Conservation (phyloP, 2,888 invertebrate species). For the Rhyacophila evoluta region DNA sequence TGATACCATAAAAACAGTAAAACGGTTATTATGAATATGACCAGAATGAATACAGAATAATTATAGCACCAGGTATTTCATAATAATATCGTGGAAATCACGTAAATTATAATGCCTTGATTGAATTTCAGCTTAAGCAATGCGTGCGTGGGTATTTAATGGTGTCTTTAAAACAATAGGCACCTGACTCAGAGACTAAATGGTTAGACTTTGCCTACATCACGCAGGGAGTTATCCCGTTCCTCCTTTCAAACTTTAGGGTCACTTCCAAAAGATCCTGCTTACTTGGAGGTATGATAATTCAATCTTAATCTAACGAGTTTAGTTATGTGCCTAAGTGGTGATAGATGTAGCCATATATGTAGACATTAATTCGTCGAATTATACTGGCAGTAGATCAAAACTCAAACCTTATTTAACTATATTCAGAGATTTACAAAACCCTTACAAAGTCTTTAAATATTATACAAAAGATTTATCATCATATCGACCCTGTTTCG, state of each 20-base stretch:
- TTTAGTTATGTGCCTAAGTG: constrained; percentile 54
- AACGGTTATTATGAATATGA: too few species aligned
- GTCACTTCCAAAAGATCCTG: constrained; percentile 51
- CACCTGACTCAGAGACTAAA: constrained; percentile 17
- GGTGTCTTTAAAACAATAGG: constrained; percentile 24
- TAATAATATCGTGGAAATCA: background rate
- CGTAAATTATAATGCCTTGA: background rate
- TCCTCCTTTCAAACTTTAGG: constrained; percentile 49
- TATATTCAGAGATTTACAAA: too few species aligned
- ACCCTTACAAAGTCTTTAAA: too few species aligned
- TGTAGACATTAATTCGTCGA: background rate
- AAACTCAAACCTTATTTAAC: too few species aligned
- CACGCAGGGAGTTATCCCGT: background rate
- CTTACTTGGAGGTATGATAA: constrained; percentile 52
- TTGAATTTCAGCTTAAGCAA: constrained; percentile 19
- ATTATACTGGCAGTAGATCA: too few species aligned
- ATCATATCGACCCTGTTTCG: too few species aligned
- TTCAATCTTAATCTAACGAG: constrained; percentile 55
- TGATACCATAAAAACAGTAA: too few species aligned
- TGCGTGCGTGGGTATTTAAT: constrained; percentile 13
- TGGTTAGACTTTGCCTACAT: constrained; percentile 20
- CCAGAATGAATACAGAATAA: too few species aligned
- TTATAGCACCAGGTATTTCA: too few species aligned
- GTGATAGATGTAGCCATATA: constrained; percentile 50
- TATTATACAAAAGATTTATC: too few species aligned